These are phyloP conservation scores for Lochmaea crataegi DNA, from an alignment of 2,888 invertebrate species.

Conservation along the genomic window DNA sequence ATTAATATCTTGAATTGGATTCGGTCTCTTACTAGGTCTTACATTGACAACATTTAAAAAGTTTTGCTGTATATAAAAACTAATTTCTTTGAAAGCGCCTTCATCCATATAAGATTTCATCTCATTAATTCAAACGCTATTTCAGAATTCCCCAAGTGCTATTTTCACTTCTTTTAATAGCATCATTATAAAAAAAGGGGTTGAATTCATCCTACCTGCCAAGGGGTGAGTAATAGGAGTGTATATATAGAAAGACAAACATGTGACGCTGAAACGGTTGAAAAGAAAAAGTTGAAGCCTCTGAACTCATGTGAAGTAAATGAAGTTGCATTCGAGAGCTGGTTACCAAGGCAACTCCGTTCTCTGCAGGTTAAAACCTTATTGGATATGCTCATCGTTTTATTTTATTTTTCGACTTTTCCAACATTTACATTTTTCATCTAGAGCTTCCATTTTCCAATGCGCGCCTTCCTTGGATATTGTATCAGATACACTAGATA, in stretches of 20 bases:
- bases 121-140: slow-evolving; percentile 39
- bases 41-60: slow-evolving; percentile 3
- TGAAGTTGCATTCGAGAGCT: slow-evolving; percentile 57
- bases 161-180: slow-evolving; percentile 40
- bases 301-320: slow-evolving; percentile 59
- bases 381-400: slow-evolving; percentile 66
- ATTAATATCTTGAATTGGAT: neutral
- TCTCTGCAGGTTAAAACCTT: slow-evolving; percentile 65
- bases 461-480: slow-evolving; percentile 57
- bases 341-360: slow-evolving; percentile 62
- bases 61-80: slow-evolving; percentile 7
- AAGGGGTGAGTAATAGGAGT: slow-evolving; percentile 32
- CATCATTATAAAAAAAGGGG: slow-evolving; percentile 40
- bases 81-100: slow-evolving; percentile 27
- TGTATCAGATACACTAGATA: slow-evolving; percentile 50
- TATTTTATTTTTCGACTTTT: slow-evolving; percentile 64
- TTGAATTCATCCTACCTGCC: slow-evolving; percentile 35
- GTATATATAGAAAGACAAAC: slow-evolving; percentile 20
- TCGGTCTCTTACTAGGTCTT: neutral
- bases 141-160: slow-evolving; percentile 34
- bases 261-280: slow-evolving; percentile 33
- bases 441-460: slow-evolving; percentile 62
- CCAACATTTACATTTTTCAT: slow-evolving; percentile 63
- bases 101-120: slow-evolving; percentile 35
- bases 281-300: slow-evolving; percentile 33